Evolutionary conservation across 2,888 invertebrate genomes (phyloP).

Genomic region (Drosophila ustulata): DNA sequence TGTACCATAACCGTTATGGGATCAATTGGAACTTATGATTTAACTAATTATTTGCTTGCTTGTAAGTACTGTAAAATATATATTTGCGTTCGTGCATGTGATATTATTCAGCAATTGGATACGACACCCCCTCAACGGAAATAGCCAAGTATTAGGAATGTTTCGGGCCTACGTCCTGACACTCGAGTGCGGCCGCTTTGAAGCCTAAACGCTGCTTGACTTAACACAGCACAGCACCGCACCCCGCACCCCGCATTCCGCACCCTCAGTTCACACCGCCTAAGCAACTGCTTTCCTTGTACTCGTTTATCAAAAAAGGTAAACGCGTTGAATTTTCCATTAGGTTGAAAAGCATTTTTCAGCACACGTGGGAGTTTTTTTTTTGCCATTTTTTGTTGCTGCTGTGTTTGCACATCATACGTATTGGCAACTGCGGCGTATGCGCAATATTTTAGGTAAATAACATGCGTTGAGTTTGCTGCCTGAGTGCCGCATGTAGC

Average conservation of each 20-base stretch:
- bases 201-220: constrained; percentile 55
- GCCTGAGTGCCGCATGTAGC: constrained; percentile 33
- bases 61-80: neutral
- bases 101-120: neutral
- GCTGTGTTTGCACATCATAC: constrained; percentile 48
- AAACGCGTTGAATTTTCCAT: constrained; percentile 70
- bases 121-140: neutral
- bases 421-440: constrained; percentile 57
- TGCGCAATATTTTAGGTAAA: constrained; percentile 66
- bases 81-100: neutral
- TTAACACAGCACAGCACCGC: constrained; percentile 38
- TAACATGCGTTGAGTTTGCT: constrained; percentile 46
- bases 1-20: neutral
- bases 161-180: constrained; percentile 21
- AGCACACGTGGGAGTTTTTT: constrained; percentile 59
- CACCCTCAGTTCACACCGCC: constrained; percentile 31
- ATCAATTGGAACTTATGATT: neutral
- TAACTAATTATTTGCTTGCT: neutral
- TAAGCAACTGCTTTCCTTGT: constrained; percentile 27
- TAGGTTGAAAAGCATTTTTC: constrained; percentile 67
- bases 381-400: constrained; percentile 10
- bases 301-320: constrained; percentile 60
- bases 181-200: constrained; percentile 46
- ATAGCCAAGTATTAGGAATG: constrained; percentile 1
- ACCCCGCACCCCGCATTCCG: neutral